Base-by-base conservation (phyloP, 1,140 invertebrate genomes). In the Brachionus paranguensis region DNA sequence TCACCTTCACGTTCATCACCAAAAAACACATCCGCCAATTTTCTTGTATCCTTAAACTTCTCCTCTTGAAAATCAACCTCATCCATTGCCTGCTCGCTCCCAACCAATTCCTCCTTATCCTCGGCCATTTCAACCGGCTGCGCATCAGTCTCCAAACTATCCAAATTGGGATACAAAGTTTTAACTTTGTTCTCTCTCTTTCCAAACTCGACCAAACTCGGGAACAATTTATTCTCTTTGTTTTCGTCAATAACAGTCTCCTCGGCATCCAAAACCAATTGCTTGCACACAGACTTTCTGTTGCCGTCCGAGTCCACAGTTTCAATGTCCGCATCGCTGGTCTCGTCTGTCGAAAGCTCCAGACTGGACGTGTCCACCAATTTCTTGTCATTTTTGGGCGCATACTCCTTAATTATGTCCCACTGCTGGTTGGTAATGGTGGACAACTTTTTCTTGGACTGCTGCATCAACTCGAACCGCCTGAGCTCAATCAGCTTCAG, bases 401-500 rank as follows among this genome's bases (percentile, higher is more conserved):
- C 53, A 43, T 81, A 81, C 3, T 81, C 78, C 5, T 68, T 81
- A 14, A 81, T 81, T 0, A 81, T 65, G 11, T 81, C 78, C 78
- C 78, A 81, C 24, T 81, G 78, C 24, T 81, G 78, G 17, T 60
- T 60, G 33, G 53, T 68, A 20, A 81, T 60, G 11, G 53, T 45
- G 3, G n/a, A 29, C 12, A 68, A n/a, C 4, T 65, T 81, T 33
- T 47, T 29, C 27, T 65, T 81, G 3, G 17, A 14, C 43, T 76
- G 72, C 17, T 76, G 45, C 72, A 50, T 47, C 27, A 81, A 47
- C 8, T 81, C 78, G 12, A 81, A 68, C n/a, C 78, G 50, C 37
- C 78, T 37, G 1, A 37, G n/a, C 60, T 81, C 78, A 33, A 81
- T 81, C 37, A 81, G 17, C 60, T 81, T 81, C 50, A 60, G 7